phyloP scores from a whole-genome alignment of 2,797 vertebrate species.

The Poeciliopsis turneri region DNA sequence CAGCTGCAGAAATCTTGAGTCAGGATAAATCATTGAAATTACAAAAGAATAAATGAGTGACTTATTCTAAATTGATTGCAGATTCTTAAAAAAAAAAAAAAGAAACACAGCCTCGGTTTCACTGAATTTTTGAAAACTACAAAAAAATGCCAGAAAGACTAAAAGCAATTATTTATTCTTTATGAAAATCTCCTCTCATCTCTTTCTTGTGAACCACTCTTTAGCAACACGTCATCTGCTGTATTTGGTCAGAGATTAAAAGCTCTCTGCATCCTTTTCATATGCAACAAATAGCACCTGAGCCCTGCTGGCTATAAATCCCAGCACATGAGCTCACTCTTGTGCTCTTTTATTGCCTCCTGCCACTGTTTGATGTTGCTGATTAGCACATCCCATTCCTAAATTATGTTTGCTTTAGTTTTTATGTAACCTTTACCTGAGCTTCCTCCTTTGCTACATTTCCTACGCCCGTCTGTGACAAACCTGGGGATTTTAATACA shows the following conservation, averaged over 20 bases:
- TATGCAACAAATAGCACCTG: constrained; percentile 6
- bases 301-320: constrained; percentile 16
- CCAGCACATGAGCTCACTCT: constrained; percentile 6
- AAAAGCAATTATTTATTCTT: neutral
- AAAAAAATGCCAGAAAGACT: neutral
- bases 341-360: constrained; percentile 12
- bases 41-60: neutral
- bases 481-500: neutral
- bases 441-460: neutral
- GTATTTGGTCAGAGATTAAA: neutral
- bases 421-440: constrained; percentile 9
- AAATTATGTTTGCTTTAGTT: constrained; percentile 15
- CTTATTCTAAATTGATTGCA: neutral
- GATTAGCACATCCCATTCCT: constrained; percentile 9
- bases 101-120: neutral
- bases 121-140: neutral
- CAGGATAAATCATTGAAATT: neutral
- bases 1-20: neutral
- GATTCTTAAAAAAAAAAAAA: neutral
- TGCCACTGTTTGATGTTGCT: neutral
- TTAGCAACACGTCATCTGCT: neutral
- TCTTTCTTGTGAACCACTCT: neutral
- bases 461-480: constrained; percentile 3
- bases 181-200: neutral
- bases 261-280: neutral